Evolutionary conservation across 2,797 vertebrate species (phyloP).

Genomic region (Onychomys leucogaster): DNA sequence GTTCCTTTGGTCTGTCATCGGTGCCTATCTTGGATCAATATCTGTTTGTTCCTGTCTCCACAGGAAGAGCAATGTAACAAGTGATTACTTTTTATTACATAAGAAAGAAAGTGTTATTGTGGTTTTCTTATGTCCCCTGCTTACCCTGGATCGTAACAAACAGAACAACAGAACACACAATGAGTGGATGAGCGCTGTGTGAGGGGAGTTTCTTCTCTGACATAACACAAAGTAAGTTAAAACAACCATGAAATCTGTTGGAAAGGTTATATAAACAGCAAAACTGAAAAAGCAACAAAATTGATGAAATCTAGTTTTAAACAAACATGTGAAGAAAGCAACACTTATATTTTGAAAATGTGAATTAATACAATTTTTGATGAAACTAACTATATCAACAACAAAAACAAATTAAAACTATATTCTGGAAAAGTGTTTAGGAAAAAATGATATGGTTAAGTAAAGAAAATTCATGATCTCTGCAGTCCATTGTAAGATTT

Average conservation of each 20-base stretch:
- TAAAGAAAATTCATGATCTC: slow-evolving; percentile 46
- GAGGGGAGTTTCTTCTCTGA: not conserved
- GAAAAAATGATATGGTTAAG: slow-evolving; percentile 23
- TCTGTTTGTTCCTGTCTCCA: not conserved
- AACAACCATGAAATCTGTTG: not conserved
- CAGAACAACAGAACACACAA: slow-evolving; percentile 24
- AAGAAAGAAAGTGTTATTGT: slow-evolving; percentile 43
- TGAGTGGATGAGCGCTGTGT: not conserved
- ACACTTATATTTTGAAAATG: not conserved
- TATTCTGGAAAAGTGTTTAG: slow-evolving; percentile 10
- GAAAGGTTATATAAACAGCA: not conserved
- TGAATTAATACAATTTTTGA: slow-evolving; percentile 18
- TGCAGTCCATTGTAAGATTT: slow-evolving; percentile 14
- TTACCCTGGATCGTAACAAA: slow-evolving; percentile 36
- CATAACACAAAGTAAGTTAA: slow-evolving; percentile 43
- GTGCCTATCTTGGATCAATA: not conserved
- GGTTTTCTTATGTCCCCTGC: slow-evolving; percentile 2
- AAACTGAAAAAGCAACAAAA: slow-evolving; percentile 28
- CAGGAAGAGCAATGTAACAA: not conserved
- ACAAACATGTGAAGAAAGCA: slow-evolving; percentile 19
- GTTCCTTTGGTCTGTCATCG: not conserved
- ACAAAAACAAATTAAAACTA: not conserved
- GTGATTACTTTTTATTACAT: not conserved
- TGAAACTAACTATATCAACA: not conserved
- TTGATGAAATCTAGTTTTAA: slow-evolving; percentile 21